Percentiles rank a stretch among this genome's conserved stretches.
These are phyloP conservation scores for Sialia sialis DNA, from an alignment of 2,113 vertebrate genomes.

Conservation along the genomic window DNA sequence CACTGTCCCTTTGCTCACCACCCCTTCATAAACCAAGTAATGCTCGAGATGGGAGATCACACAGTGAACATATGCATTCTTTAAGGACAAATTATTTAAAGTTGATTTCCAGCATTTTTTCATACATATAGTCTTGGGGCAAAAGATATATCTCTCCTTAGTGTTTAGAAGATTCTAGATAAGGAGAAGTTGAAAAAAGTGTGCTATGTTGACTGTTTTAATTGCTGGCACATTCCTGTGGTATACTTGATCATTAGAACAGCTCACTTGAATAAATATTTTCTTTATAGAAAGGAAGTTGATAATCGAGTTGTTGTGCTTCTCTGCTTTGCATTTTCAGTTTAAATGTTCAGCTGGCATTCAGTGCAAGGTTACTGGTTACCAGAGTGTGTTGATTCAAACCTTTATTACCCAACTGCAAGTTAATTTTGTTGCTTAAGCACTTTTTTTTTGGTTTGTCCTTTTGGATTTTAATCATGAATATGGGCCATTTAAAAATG, in stretches of 20 bases:
- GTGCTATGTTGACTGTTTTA: background rate
- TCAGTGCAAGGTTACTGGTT: constrained; percentile 4
- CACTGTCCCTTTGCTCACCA: background rate
- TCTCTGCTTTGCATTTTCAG: constrained; percentile 39
- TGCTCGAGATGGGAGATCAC: background rate
- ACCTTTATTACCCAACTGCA: constrained; percentile 39
- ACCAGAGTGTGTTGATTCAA: constrained; percentile 41
- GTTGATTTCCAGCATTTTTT: background rate
- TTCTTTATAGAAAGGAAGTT: constrained; percentile 58
- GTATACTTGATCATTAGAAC: constrained; percentile 46
- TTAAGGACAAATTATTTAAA: constrained; percentile 21
- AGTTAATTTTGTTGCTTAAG: constrained; percentile 38
- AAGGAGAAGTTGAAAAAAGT: background rate
- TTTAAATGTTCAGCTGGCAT: constrained; percentile 11
- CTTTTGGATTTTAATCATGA: constrained; percentile 17
- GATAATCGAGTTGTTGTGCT: constrained; percentile 49
- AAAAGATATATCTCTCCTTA: background rate
- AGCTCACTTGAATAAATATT: constrained; percentile 56
- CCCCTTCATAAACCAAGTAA: background rate
- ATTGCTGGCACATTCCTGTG: constrained; percentile 51
- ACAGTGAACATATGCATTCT: background rate
- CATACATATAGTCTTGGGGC: background rate
- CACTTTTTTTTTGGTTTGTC: background rate
- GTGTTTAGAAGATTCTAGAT: constrained; percentile 31
- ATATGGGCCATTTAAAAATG: constrained; percentile 6